These are phyloP conservation scores for Daktulosphaira vitifoliae DNA, from an alignment of 1,140 invertebrate species.

Conservation along the genomic window DNA sequence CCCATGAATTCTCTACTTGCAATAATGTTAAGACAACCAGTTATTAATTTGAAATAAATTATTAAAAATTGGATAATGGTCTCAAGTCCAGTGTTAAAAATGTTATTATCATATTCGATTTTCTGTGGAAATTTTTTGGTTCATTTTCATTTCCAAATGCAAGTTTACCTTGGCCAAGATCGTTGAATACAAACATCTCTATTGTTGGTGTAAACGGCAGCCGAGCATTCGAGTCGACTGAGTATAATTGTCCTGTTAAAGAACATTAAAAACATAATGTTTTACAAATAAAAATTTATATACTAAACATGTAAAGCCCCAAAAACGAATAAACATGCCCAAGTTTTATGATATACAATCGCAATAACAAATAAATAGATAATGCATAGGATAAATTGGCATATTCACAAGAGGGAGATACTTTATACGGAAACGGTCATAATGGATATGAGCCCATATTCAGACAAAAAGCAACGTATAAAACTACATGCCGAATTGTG, in stretches of 20 bases:
- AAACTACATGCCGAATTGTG: constrained; percentile 31
- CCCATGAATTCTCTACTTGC: no score
- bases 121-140: no score
- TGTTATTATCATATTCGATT: no score
- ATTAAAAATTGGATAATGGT: no score
- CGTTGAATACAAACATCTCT: constrained; percentile 45
- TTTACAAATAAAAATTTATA: constrained; percentile 8
- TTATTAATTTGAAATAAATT: no score
- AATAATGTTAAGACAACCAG: no score
- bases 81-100: no score
- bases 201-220: constrained; percentile 47
- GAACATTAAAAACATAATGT: constrained; percentile 29
- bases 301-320: neutral
- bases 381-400: no score
- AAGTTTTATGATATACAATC: no score
- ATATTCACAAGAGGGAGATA: no score
- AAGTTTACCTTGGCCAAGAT: constrained; percentile 44
- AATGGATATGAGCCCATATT: neutral
- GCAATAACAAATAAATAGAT: no score
- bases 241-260: constrained; percentile 56
- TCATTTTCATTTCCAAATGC: constrained; percentile 27
- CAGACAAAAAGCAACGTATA: constrained; percentile 22
- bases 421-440: neutral
- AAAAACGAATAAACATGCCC: constrained; percentile 15
- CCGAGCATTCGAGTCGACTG: constrained; percentile 47